Evolutionary conservation across 2,113 vertebrate species (phyloP).

Genomic region (Ceyx melanurus): DNA sequence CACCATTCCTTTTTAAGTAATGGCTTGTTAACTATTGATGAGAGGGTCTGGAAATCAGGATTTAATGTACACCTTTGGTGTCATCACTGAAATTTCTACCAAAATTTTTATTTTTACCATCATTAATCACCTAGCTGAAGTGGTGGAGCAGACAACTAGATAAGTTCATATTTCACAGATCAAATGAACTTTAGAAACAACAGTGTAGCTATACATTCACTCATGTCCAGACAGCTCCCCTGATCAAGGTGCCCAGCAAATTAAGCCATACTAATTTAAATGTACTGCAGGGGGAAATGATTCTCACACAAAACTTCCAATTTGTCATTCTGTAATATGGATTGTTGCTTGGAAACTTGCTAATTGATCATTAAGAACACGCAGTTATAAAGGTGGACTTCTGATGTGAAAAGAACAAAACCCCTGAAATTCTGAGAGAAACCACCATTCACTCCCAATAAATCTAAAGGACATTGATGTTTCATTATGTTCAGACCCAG

Average conservation of each 20-base stretch:
- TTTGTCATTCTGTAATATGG: not conserved
- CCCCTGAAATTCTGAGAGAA: not conserved
- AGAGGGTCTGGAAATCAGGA: not conserved
- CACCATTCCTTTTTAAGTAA: not conserved
- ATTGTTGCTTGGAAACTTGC: not conserved
- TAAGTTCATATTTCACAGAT: conserved; percentile 22
- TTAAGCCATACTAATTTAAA: conserved; percentile 30
- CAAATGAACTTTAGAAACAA: conserved; percentile 43
- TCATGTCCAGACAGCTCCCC: not conserved
- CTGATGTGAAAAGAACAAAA: conserved; percentile 1
- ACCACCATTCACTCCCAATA: not conserved
- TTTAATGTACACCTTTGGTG: not conserved
- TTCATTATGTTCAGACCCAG: not conserved
- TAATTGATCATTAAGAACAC: conserved; percentile 34
- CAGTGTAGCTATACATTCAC: not conserved
- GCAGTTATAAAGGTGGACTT: conserved; percentile 3
- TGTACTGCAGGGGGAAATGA: not conserved
- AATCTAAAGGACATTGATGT: not conserved
- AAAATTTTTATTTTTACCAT: not conserved
- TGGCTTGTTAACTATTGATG: not conserved
- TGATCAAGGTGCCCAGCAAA: conserved; percentile 41
- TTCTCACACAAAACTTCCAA: not conserved
- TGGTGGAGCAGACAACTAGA: conserved; percentile 10
- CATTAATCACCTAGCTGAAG: conserved; percentile 29
- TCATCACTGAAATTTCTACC: not conserved